Percentiles rank a stretch among this genome's conserved stretches.
Conservation (phyloP, 2,888 invertebrate species). For the Pachymerium ferrugineum region DNA sequence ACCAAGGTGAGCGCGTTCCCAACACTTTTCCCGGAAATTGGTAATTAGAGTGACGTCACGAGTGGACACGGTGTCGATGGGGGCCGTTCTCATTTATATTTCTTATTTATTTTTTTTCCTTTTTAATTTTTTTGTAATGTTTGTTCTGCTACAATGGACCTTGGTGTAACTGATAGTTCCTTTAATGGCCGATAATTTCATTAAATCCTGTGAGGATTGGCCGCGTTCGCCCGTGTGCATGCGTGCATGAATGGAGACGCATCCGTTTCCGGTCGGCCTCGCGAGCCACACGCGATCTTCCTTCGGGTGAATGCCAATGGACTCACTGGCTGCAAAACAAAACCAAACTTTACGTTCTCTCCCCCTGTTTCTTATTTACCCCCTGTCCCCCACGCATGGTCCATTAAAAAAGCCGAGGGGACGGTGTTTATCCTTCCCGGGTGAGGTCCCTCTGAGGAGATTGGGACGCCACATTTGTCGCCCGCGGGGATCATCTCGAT, state of each 20-base stretch:
- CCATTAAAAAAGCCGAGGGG: conserved; percentile 34
- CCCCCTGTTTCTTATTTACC: background rate
- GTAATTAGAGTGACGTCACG: background rate
- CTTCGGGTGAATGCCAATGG: conserved; percentile 27
- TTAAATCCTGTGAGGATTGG: conserved; percentile 27
- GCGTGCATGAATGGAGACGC: conserved; percentile 27
- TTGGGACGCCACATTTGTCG: too few species aligned
- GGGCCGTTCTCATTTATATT: background rate
- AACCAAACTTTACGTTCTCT: conserved; percentile 14
- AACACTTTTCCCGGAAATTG: conserved; percentile 23
- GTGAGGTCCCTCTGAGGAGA: too few species aligned
- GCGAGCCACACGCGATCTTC: conserved; percentile 25
- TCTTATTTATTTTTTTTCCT: background rate
- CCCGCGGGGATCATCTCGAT: conserved; percentile 34
- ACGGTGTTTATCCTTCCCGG: too few species aligned
- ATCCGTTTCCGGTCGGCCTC: conserved; percentile 27
- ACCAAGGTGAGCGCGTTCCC: conserved; percentile 47
- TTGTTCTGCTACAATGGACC: conserved; percentile 20
- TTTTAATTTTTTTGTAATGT: background rate
- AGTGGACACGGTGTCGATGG: conserved; percentile 20
- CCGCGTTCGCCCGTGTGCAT: conserved; percentile 27
- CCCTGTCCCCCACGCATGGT: conserved; percentile 24
- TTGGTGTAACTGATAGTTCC: conserved; percentile 24
- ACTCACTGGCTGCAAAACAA: conserved; percentile 20
- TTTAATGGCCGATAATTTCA: conserved; percentile 27